These are phyloP conservation scores for Maniola jurtina DNA, from an alignment of 1,140 invertebrate genomes.

Conservation along the genomic window DNA sequence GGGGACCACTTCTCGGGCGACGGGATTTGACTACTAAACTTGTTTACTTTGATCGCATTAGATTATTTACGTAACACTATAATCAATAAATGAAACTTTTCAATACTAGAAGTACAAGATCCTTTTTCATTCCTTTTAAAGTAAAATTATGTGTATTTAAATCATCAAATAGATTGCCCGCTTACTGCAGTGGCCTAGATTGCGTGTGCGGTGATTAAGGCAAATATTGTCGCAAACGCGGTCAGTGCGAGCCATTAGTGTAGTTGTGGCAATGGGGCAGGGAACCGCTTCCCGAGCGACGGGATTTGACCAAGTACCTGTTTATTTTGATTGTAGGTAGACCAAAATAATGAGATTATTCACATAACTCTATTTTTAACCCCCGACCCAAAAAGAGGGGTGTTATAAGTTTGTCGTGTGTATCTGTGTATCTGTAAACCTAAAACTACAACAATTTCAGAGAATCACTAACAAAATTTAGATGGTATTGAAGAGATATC, in stretches of 20 bases:
- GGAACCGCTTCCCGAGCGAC: slow-evolving; percentile 2
- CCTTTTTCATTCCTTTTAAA: too few species aligned
- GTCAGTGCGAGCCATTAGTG: slow-evolving; percentile 17
- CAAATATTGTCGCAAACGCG: slow-evolving; percentile 15
- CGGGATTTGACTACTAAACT: not conserved
- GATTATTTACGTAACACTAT: too few species aligned
- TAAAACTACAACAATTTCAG: too few species aligned
- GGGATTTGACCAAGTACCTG: not conserved
- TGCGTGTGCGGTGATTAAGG: slow-evolving; percentile 10
- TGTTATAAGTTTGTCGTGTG: too few species aligned
- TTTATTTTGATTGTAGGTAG: not conserved
- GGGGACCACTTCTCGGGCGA: slow-evolving; percentile 1
- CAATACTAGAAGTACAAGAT: too few species aligned
- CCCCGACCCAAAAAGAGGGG: too few species aligned
- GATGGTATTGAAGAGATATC: too few species aligned
- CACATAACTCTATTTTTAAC: too few species aligned
- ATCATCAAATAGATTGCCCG: not conserved
- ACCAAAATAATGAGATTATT: not conserved
- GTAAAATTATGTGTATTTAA: too few species aligned
- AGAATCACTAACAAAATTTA: too few species aligned
- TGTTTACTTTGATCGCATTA: not conserved
- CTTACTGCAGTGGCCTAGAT: slow-evolving; percentile 3
- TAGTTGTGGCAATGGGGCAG: not conserved
- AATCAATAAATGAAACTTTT: too few species aligned
- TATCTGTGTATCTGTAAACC: too few species aligned